A percentile compares a stretch with the other conserved stretches of the same genome.
Conservation (phyloP, 2,113 vertebrate genomes). For the Lanius ludovicianus region DNA sequence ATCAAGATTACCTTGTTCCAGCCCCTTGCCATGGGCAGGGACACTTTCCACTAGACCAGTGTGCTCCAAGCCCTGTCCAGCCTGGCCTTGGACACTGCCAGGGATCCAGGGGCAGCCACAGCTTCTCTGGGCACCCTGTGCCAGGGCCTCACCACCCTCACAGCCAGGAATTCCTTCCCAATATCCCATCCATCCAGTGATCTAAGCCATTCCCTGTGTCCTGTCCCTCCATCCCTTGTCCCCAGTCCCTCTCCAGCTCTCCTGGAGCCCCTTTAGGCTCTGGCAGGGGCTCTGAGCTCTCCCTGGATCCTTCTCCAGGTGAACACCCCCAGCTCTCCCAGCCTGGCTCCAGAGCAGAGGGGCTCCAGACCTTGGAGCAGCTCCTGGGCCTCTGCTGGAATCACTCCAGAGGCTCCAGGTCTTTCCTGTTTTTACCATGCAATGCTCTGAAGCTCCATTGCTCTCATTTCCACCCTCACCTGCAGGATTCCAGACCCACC, state of each 20-base stretch:
- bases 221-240: neutral
- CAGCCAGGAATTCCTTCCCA: rapidly evolving
- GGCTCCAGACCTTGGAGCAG: rapidly evolving
- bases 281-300: neutral
- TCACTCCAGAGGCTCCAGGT: neutral
- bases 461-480: neutral
- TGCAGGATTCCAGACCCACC: neutral
- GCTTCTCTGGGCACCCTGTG: neutral
- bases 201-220: neutral
- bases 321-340: neutral
- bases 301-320: neutral
- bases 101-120: neutral
- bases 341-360: neutral
- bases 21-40: no score
- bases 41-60: rapidly evolving
- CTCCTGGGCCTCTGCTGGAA: neutral
- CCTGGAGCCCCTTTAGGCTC: neutral
- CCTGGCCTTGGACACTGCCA: neutral
- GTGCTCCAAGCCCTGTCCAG: rapidly evolving
- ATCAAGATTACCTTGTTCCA: neutral
- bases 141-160: rapidly evolving
- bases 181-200: neutral
- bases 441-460: neutral
- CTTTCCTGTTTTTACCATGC: neutral
- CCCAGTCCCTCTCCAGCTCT: neutral